Evolutionary conservation across 2,113 vertebrate genomes (phyloP), one percentile per base, ranked within the genome.

Genomic region (Rhodinocichla rosea): DNA sequence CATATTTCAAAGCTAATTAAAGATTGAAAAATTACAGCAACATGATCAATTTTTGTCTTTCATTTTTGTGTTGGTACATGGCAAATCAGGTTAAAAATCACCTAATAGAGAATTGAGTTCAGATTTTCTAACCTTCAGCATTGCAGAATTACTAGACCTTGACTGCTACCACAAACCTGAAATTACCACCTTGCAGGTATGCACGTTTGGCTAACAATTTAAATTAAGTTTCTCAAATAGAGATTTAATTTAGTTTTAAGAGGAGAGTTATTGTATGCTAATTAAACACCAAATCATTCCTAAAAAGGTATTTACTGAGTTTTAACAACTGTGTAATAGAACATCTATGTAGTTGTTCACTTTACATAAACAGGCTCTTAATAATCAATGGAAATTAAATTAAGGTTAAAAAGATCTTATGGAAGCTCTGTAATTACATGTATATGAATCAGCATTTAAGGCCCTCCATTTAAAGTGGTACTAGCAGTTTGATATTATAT

Each of bases 171-270:
- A 89, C 49, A 71, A 94, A 91, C 80, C 79, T 30, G 35, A 96
- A 94, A 95, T 93, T 56, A 53, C 57, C 52, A 63, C 90, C 59
- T 96, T 88, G 50, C 59, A 96, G 88, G 86, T 91, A 89, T 91
- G 68, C 82, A 82, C 40, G 0, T 96, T 89, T 88, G 45, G 85
- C 68, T 96, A 95, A 93, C 64, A 92, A 88, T 97, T 94, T 92
- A 92, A 89, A 96, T 94, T 81, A 95, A 96, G 89, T 65, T 78
- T 80, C 87, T 95, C 56, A 89, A 96, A 92, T 87, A 92, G 77
- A 78, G 40, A 87, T 91, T 97, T 94, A 92, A 97, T 97, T 97
- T 95, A 73, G 71, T 75, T 95, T 97, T 96, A 97, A 96, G 85
- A 93, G 69, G 94, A 93, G 52, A 95, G 60, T 55, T 64, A 83